These are phyloP conservation scores for Eulithis prunata DNA, from an alignment of 2,888 invertebrate species.

Conservation along the genomic window DNA sequence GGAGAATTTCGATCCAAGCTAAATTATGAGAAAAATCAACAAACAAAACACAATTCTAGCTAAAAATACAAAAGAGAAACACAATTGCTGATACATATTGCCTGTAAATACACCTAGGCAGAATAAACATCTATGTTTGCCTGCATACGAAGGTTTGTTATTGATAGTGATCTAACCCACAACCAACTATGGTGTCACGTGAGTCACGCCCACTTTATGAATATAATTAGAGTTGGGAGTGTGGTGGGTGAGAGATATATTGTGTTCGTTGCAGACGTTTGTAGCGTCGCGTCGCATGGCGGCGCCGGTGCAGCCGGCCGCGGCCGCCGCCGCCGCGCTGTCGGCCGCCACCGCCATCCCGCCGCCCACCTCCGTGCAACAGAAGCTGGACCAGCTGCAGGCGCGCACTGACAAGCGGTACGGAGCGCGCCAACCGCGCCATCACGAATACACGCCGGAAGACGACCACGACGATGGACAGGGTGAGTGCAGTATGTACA, in stretches of 20 bases:
- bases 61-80: no score
- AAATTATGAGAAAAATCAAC: no score
- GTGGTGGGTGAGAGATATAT: neutral
- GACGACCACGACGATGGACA: conserved; percentile 66
- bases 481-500: conserved; percentile 45
- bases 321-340: conserved; percentile 78
- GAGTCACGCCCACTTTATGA: neutral
- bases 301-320: conserved; percentile 79
- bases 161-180: no score
- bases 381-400: conserved; percentile 77
- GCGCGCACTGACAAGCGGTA: conserved; percentile 70
- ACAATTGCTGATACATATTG: no score
- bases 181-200: no score
- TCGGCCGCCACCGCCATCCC: conserved; percentile 81
- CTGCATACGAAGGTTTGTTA: no score
- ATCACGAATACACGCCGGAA: conserved; percentile 51
- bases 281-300: conserved; percentile 79
- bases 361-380: conserved; percentile 78
- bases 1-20: no score
- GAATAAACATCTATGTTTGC: no score
- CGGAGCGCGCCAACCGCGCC: conserved; percentile 50
- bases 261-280: conserved; percentile 62
- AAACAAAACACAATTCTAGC: no score
- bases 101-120: no score
- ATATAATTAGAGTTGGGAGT: neutral